Evolutionary conservation across 2,888 invertebrate genomes (phyloP), one percentile per base, ranked within the genome.

Genomic region (Sarcophaga caerulescens): DNA sequence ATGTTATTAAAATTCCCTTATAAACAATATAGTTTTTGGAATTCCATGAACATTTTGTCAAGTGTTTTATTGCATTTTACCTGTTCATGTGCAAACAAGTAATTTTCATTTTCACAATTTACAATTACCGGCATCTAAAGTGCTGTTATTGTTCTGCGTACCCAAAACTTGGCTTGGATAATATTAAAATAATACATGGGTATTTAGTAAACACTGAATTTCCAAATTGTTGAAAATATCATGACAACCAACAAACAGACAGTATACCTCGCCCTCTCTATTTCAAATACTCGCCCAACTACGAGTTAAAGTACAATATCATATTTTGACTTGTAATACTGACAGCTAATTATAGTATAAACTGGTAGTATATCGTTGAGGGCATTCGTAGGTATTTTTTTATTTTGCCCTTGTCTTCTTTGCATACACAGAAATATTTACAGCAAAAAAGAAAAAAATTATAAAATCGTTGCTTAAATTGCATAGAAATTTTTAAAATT

Each of bases 401-500:
- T n/a, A n/a, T n/a, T 47, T 47, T 14, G 21, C 10, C 52, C 57
- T 52, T 62, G 68, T 47, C 71, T 23, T 60, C 6, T 19, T 66
- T 17, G 25, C 25, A n/a, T 11, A 57, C 63, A 57, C 5, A 66
- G 5, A 74, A 79, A 47, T 59, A 11, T 0, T 21, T 23, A 79
- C 62, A 44, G 17, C 63, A 47, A 12, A 45, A 78, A 65, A 59
- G 47, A 78, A 65, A 35, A 59, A 47, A 59, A 47, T 68, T 57
- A 25, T 65, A 4, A 47, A 81, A 73, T 52, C 45, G 47, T 66
- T 85, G 66, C 71, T 78, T 52, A 70, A 77, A 74, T 45, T 81
- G 65, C 73, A 79, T 76, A 83, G 63, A 77, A 80, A 73, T 59
- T 47, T 52, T 25, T 78, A 71, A 60, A 79, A 76, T 79, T 80